phyloP scores from a whole-genome alignment of 2,113 vertebrate genomes.

The Fulica atra region DNA sequence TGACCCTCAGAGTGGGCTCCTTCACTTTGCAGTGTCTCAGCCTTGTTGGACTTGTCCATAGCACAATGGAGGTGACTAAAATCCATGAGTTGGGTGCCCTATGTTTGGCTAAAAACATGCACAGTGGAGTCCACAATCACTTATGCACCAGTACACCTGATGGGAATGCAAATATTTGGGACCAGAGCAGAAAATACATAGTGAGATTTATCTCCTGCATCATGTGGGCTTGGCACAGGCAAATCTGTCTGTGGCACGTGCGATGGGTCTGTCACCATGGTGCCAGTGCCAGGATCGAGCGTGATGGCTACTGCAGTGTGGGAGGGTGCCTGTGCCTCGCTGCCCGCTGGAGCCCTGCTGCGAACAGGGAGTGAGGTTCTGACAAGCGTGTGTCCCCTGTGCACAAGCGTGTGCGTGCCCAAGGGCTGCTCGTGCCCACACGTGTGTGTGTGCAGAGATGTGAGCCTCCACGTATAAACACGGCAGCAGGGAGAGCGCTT shows the following conservation, averaged over 20 bases:
- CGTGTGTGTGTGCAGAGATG: not conserved
- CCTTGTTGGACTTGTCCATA: not conserved
- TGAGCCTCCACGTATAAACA: not conserved
- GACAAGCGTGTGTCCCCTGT: rapidly evolving
- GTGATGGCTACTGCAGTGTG: not conserved
- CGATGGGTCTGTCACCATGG: not conserved
- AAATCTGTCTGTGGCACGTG: rapidly evolving
- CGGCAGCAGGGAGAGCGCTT: not conserved
- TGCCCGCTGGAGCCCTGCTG: not conserved
- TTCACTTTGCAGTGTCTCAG: not conserved
- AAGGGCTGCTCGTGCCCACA: not conserved
- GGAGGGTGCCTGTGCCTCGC: not conserved
- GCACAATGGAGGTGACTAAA: not conserved
- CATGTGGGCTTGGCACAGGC: rapidly evolving
- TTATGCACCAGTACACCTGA: not conserved
- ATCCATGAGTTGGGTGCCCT: rapidly evolving
- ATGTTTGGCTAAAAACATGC: rapidly evolving
- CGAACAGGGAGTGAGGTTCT: rapidly evolving
- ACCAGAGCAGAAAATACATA: not conserved
- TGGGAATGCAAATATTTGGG: rapidly evolving
- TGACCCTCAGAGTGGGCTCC: not conserved
- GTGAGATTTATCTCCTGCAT: not conserved
- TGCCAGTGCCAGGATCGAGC: not conserved
- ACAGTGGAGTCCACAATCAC: rapidly evolving
- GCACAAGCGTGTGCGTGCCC: not conserved